Base-by-base conservation (phyloP, 1,140 invertebrate species). In the Steinernema feltiae region DNA sequence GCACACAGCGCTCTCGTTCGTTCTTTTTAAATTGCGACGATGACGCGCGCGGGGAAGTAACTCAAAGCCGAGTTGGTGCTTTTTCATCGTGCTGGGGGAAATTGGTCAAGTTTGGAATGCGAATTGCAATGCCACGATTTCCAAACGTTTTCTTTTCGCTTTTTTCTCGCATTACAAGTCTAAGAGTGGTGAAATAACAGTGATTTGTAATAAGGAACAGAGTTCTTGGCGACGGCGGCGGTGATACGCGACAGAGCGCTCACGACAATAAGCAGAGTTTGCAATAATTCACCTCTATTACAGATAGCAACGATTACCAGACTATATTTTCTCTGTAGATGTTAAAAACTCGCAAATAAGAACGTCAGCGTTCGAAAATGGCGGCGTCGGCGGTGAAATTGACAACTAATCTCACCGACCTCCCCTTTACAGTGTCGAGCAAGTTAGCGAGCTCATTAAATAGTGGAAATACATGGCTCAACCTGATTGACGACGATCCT, bases 401-500 rank as follows among this genome's bases (percentile, higher is more conserved):
- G 53, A 63, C 53, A 17, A 84, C 83, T n/a, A 86, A 84, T 71
- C 72, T 84, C 17, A 71, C 83, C 1, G 79, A 85, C n/a, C 72
- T 84, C 15, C 82, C 84, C 2, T 81, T 78, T 30, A 70, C 69
- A 2, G 30, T 81, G 1, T 81, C 81, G 27, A 24, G 48, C 21
- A 70, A 80, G 29, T 69, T 85, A 70, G 73, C 83, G 1, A 24
- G 21, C 41, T 70, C 73, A 24, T 53, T 85, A 0, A 80, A 82
- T 29, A 48, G 27, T 21, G 73, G 82, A 30, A 71, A 82, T 17
- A 27, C 82, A 30, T 85, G 84, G 84, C 41, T 72, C 1, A 80
- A 81, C 41, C 21, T 85, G 0, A 79, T 82, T 31, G 82, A 73
- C 29, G 75, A 74, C 35, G 76, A 78, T 69, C 46, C 77, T 27